These are phyloP conservation scores for Pseudopipra pipra DNA, from an alignment of 2,113 vertebrate species.

Conservation along the genomic window DNA sequence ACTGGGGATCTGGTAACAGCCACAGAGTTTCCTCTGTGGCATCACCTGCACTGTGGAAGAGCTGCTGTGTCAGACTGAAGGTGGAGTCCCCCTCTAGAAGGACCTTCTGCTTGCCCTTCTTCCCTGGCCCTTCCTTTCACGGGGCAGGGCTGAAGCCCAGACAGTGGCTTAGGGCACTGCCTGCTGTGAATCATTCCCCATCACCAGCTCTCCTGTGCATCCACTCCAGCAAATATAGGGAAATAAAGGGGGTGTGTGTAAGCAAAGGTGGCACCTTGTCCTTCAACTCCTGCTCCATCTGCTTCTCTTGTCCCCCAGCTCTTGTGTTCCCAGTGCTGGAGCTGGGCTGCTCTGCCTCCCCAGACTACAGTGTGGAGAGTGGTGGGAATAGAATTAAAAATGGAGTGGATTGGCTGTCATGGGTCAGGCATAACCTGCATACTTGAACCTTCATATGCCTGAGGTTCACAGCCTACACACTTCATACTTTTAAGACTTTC, in stretches of 20 bases:
- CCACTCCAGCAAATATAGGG: background rate
- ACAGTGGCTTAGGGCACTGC: background rate
- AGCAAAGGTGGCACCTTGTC: background rate
- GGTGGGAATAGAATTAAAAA: background rate
- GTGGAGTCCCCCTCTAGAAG: background rate
- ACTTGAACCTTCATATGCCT: background rate
- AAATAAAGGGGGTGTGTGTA: background rate
- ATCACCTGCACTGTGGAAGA: background rate
- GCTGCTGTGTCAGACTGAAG: background rate
- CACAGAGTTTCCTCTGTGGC: background rate
- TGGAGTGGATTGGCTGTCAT: fast-evolving
- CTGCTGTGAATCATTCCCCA: background rate
- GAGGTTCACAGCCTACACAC: background rate
- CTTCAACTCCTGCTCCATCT: fast-evolving
- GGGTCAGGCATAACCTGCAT: background rate
- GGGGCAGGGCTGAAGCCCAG: background rate
- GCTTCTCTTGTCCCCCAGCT: background rate
- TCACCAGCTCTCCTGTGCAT: background rate
- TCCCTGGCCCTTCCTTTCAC: background rate
- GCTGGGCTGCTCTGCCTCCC: background rate
- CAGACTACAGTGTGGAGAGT: fast-evolving
- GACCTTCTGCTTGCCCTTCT: background rate
- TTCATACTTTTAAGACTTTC: background rate
- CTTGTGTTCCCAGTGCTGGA: background rate
- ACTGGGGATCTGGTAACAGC: background rate